phyloP scores from a whole-genome alignment of 1,140 invertebrate genomes.

The Pogonus chalceus region DNA sequence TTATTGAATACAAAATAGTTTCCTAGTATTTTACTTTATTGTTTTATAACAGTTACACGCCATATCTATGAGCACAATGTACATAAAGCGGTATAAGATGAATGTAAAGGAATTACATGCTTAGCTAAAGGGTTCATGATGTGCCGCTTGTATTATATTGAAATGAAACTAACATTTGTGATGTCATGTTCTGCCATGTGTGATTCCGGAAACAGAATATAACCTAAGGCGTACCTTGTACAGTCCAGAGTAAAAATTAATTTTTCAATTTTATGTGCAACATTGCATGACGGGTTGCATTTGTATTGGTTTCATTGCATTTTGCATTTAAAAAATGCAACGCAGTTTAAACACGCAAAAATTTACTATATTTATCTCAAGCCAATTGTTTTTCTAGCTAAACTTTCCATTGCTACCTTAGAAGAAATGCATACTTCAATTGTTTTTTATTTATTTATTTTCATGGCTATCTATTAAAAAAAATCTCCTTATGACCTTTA shows the following conservation, averaged over 20 bases:
- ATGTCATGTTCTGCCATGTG: slow-evolving; percentile 4
- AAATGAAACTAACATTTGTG: not conserved
- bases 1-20: slow-evolving; percentile 7
- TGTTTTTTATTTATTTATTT: too few relatives aligned
- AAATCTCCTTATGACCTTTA: too few relatives aligned
- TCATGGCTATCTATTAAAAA: too few relatives aligned
- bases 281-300: too few relatives aligned
- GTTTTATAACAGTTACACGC: slow-evolving; percentile 3
- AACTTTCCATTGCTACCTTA: too few relatives aligned
- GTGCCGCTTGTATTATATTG: not conserved
- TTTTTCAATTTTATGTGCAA: not conserved
- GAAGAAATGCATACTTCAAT: too few relatives aligned
- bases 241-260: not conserved
- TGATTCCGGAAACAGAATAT: slow-evolving; percentile 6
- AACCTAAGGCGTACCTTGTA: slow-evolving; percentile 5
- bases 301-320: too few relatives aligned
- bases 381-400: too few relatives aligned
- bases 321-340: too few relatives aligned
- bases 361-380: too few relatives aligned
- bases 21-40: not conserved
- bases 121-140: not conserved
- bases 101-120: not conserved
- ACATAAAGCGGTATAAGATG: not conserved
- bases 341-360: too few relatives aligned
- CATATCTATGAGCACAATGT: not conserved